phyloP scores from a whole-genome alignment of 2,797 vertebrate species.

The Neoniphon sammara region DNA sequence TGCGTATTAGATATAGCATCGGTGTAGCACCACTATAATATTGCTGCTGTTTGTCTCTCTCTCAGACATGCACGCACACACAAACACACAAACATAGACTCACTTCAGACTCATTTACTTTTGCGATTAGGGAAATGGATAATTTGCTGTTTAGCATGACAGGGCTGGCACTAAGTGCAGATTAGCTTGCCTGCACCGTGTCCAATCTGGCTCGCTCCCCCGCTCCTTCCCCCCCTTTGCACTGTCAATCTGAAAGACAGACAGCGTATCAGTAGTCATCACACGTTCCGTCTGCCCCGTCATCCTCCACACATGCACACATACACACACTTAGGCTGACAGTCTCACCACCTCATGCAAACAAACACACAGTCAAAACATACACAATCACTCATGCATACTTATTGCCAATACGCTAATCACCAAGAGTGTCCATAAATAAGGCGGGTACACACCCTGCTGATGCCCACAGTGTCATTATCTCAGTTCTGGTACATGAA shows the following conservation, averaged over 20 bases:
- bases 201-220: conserved; percentile 58
- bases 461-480: conserved; percentile 68
- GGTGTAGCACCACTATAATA: conserved; percentile 30
- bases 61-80: conserved; percentile 8
- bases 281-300: conserved; percentile 78
- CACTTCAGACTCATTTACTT: conserved; percentile 73
- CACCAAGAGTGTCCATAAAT: conserved; percentile 63
- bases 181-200: conserved; percentile 67
- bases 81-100: conserved; percentile 23
- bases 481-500: conserved; percentile 69
- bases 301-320: conserved; percentile 55
- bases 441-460: conserved; percentile 61
- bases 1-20: conserved; percentile 44
- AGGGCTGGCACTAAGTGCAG: conserved; percentile 71
- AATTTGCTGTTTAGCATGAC: conserved; percentile 77
- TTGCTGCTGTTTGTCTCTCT: conserved; percentile 30
- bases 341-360: conserved; percentile 35
- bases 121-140: conserved; percentile 73
- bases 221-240: conserved; percentile 29
- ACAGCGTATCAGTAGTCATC: conserved; percentile 78
- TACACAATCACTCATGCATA: conserved; percentile 37
- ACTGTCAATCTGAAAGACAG: conserved; percentile 72
- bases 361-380: conserved; percentile 41
- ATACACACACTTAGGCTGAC: conserved; percentile 47
- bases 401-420: conserved; percentile 64